Base-by-base conservation (phyloP, 2,113 vertebrate genomes). In the Melanotaenia duboulayi region DNA sequence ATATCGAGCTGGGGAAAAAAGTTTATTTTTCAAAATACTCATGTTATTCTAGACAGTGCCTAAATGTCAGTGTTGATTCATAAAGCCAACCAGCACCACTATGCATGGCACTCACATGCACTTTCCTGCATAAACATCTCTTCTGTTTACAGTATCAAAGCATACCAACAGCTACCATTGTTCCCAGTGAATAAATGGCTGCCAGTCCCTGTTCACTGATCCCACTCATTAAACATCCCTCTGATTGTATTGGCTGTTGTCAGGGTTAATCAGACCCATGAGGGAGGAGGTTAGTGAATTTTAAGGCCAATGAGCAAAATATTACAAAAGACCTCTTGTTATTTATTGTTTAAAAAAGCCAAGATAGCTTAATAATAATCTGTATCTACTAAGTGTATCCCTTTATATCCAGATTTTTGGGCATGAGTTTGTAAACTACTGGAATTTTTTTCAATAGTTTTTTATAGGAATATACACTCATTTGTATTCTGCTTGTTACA, bases 161-260 rank as follows among this genome's bases (percentile, higher is more conserved):
- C 60, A 65, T 17, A 58, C 25, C 49, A 78, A 35, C 42, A 71
- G 46, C 39, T 44, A 39, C 37, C 49, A 55, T 56, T 72, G 60
- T 56, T 44, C 67, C 64, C 37, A 71, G 42, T 52, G 11, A 28
- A 49, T 59, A 25, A 54, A 20, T 58, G 55, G 60, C 71, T 83
- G 74, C 74, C 81, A 76, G 60, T 71, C 55, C 23, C 68, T 28
- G 67, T 25, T 71, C 76, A 84, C 67, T 73, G 79, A 84, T 82
- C 74, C 71, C 77, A 69, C 74, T 83, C 82, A 74, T 81, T 80
- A 77, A 65, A 63, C 40, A 12, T 76, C 55, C 74, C 82, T 64
- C 50, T 66, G 71, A 68, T 76, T 50, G 54, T 62, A 14, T 52
- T 23, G 56, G 66, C 60, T 62, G 74, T 60, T 82, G 80, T 77